Conservation (phyloP, 2,888 invertebrate genomes). For the Caenorhabditis japonica region DNA sequence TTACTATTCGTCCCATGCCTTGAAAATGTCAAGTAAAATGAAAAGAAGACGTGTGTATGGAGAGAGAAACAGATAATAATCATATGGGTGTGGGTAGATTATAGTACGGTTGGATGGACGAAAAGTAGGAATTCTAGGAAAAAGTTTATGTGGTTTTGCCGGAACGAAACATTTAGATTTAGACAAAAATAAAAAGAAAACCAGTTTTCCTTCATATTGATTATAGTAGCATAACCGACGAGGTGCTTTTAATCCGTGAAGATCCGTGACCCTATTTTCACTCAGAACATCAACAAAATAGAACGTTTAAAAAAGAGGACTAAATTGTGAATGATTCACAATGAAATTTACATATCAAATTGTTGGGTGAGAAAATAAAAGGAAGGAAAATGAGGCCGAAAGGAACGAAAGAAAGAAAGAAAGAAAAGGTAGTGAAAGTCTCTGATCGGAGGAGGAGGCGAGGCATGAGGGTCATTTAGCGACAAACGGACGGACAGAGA, state of each 20-base stretch:
- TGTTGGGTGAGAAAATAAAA: constrained; percentile 17
- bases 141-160: too few species aligned
- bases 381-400: constrained; percentile 24
- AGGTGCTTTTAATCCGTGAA: too few species aligned
- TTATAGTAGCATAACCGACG: too few species aligned
- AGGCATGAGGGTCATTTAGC: constrained; percentile 50
- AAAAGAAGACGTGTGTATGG: not conserved
- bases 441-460: constrained; percentile 47
- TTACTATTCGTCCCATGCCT: constrained; percentile 19
- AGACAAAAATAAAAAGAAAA: too few species aligned
- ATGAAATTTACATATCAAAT: constrained; percentile 34
- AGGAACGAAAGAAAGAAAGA: constrained; percentile 13
- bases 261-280: too few species aligned
- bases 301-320: too few species aligned
- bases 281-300: too few species aligned
- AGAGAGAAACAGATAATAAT: constrained; percentile 15
- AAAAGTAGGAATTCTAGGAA: not conserved
- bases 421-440: constrained; percentile 32
- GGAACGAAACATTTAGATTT: too few species aligned
- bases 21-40: not conserved
- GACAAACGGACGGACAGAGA: constrained; percentile 32
- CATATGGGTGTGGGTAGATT: constrained; percentile 24
- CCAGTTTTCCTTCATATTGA: too few species aligned
- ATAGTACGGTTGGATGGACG: not conserved
- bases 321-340: too few species aligned